Evolutionary conservation across 1,140 invertebrate genomes (phyloP).

Genomic region (Lasioglossum baleicum): DNA sequence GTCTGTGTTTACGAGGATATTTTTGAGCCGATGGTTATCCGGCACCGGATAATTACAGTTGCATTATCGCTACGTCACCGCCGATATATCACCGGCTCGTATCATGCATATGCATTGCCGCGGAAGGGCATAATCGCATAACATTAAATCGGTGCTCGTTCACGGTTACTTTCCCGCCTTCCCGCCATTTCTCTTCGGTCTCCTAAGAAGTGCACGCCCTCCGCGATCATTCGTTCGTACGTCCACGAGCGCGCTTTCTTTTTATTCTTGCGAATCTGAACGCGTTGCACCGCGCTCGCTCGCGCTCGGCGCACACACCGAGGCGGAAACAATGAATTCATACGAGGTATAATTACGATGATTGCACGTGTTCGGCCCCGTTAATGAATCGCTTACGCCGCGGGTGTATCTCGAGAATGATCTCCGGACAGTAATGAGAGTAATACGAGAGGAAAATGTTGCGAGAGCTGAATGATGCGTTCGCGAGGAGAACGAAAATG

Average conservation of each 20-base stretch:
- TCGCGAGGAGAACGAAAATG: neutral
- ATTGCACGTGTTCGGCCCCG: neutral
- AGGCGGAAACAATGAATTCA: neutral
- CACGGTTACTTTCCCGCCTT: slow-evolving; percentile 48
- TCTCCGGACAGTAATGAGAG: neutral
- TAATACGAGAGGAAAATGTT: neutral
- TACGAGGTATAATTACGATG: slow-evolving; percentile 16
- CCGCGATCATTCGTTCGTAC: slow-evolving; percentile 33
- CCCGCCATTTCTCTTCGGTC: slow-evolving; percentile 47
- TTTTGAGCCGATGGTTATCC: neutral
- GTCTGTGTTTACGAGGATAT: slow-evolving; percentile 51
- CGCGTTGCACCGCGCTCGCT: too few species aligned
- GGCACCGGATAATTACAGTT: slow-evolving; percentile 70
- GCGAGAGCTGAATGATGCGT: neutral
- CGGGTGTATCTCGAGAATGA: slow-evolving; percentile 2
- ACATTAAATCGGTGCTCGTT: slow-evolving; percentile 51
- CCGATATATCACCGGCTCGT: slow-evolving; percentile 70
- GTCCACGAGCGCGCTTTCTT: slow-evolving; percentile 12
- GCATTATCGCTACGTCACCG: slow-evolving; percentile 75
- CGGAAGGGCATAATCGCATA: slow-evolving; percentile 56
- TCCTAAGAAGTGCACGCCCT: slow-evolving; percentile 7
- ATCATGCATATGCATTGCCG: slow-evolving; percentile 74
- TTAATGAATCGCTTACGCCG: slow-evolving; percentile 10
- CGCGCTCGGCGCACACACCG: too few species aligned
- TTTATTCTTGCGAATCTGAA: neutral